Evolutionary conservation across 1,140 invertebrate species (phyloP), one percentile per base, ranked within the genome.

Genomic region (Caenorhabditis brenneri): DNA sequence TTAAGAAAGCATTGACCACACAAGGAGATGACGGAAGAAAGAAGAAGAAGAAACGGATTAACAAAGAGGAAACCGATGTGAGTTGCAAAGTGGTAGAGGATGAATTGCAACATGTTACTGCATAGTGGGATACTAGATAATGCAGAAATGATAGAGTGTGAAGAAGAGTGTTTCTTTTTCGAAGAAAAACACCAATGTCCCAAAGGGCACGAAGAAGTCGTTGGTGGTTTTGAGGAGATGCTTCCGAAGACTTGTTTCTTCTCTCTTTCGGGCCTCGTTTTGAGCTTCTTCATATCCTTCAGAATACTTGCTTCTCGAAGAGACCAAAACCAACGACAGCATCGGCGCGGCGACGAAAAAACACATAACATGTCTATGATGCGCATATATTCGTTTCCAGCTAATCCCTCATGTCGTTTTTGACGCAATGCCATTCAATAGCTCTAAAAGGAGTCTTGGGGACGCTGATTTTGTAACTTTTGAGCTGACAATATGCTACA

Each of bases 281-380:
- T 27, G 53, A 74, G 65, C 65, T 74, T 74, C 65, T 74, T 74
- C 65, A 74, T 74, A 74, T 74, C 65, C 36, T 46, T 42, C 65
- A 42, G 65, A 74, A 74, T 74, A 46, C 65, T 74, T 46, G 36
- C 4, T 31, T 74, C 46, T 42, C 27, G 65, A 74, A 74, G 65
- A 74, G 65, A 6, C 65, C 36, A 42, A 42, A 74, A 74, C 65
- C 65, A 42, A 29, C 58, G 15, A 27, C 58, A 19, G 58, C 16
- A 19, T 65, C 9, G 53, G 27, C 58, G 33, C 36, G 65, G 65
- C 65, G 65, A 74, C 65, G 65, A 74, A 74, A 42, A 74, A 74
- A 74, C 65, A 74, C 65, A 74, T 74, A 74, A 74, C 65, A 74
- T 74, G 65, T 74, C 65, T 74, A 74, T 74, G 65, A 74, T 74